Evolutionary conservation across 2,797 vertebrate species (phyloP), one percentile per base, ranked within the genome.

Genomic region (Siniperca scherzeri): DNA sequence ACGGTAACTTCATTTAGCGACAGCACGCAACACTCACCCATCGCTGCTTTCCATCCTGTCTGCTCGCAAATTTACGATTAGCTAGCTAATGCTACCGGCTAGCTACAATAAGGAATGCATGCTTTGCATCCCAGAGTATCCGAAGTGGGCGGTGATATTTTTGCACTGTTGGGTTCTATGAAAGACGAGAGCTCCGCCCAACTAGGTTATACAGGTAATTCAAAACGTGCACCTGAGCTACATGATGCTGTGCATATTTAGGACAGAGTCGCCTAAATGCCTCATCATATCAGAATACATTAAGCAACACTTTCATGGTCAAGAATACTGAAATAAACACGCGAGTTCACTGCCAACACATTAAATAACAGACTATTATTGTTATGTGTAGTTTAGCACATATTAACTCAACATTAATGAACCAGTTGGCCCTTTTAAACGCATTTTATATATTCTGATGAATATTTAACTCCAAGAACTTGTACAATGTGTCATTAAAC

Each of bases 41-140:
- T 94, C 93, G 30, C 56, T 62, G 81, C 3, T 87, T 19, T 94
- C 93, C 94, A 94, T 95, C 59, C 44, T 70, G 57, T 5, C 72
- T 12, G 36, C 25, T 33, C 16, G 27, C 4, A 81, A 50, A 42
- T 42, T 27, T 19, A 55, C 55, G 16, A n/a, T 14, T 81, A 84
- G 78, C 83, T 57, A 38, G 87, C 81, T 78, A 82, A 80, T 61
- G 88, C 88, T 88, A 91, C 17, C 33, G 27, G 67, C 50, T 81
- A 91, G 80, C 88, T 55, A 69, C 71, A 74, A 60, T 7, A 2
- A 16, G 52, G 22, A 30, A 46, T 9, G 78, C 46, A 5, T 82
- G 87, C 14, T 84, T 82, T 82, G 56, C 0, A 0, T 56, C 16
- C n/a, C 70, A 2, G 77, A 10, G 57, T 70, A 76, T 19, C 71